These are phyloP conservation scores for Hyperoodon ampullatus DNA, from an alignment of 2,113 vertebrate genomes.

Conservation along the genomic window DNA sequence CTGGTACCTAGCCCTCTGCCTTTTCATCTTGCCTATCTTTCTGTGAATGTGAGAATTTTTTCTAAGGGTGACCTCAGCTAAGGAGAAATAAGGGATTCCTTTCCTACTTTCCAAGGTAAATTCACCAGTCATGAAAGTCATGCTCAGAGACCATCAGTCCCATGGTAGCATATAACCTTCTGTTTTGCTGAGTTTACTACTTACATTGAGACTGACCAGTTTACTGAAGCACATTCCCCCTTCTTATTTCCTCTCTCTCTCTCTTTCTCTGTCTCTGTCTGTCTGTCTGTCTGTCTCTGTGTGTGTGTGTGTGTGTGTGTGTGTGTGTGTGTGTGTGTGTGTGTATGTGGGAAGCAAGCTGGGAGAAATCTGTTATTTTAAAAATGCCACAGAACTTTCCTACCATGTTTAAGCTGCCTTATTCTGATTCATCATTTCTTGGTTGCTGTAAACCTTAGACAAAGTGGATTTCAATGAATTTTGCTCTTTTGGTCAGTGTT, in stretches of 20 bases:
- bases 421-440: background rate
- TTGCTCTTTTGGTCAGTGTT: background rate
- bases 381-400: background rate
- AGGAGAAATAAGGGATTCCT: background rate
- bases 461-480: background rate
- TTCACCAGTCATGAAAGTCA: background rate
- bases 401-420: background rate
- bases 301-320: background rate
- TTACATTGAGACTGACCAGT: background rate
- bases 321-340: too few species aligned
- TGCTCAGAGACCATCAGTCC: background rate
- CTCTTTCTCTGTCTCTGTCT: too few species aligned
- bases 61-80: background rate
- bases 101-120: background rate
- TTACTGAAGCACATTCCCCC: background rate
- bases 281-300: too few species aligned
- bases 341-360: background rate
- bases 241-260: background rate
- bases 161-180: background rate
- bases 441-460: background rate
- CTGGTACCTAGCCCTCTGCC: too few species aligned
- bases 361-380: background rate
- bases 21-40: too few species aligned
- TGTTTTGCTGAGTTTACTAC: rapidly evolving
- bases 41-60: background rate